Percentiles rank a stretch among this genome's conserved stretches.
phyloP scores from a whole-genome alignment of 2,888 invertebrate genomes.

The Sepiola atlantica region DNA sequence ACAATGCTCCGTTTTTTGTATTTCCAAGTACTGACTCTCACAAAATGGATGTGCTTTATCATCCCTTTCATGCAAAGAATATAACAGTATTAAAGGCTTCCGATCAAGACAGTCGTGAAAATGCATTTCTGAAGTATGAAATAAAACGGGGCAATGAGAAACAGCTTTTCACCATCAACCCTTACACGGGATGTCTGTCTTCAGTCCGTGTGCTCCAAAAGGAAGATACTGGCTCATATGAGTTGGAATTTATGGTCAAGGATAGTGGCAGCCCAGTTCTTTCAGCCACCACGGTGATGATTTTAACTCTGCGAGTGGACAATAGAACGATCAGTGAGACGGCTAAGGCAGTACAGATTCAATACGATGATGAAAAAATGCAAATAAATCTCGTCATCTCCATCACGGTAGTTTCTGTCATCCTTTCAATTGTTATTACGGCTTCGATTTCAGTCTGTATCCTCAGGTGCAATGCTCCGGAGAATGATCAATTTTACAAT shows the following conservation, averaged over 20 bases:
- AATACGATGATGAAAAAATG: not conserved
- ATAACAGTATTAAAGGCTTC: not conserved
- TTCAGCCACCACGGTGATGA: not conserved
- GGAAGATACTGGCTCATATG: not conserved
- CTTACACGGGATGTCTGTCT: not conserved
- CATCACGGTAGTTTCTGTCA: not conserved
- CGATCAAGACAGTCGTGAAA: not conserved
- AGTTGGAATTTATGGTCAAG: not conserved
- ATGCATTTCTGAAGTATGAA: not conserved
- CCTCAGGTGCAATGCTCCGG: not conserved
- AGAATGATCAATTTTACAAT: not conserved
- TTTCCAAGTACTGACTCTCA: not conserved
- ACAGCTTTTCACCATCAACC: not conserved
- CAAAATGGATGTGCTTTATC: not conserved
- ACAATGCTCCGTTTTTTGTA: not conserved
- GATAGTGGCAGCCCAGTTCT: not conserved
- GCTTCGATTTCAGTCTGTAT: not conserved
- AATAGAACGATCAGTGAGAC: not conserved
- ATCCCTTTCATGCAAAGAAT: not conserved
- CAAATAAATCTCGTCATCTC: not conserved
- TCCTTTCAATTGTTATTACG: not conserved
- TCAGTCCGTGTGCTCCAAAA: not conserved
- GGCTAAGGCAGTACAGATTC: slow-evolving; percentile 11
- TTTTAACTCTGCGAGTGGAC: not conserved
- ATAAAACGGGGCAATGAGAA: not conserved